phyloP scores from a whole-genome alignment of 2,888 invertebrate species.

The Poecilobothrus nobilitatus region DNA sequence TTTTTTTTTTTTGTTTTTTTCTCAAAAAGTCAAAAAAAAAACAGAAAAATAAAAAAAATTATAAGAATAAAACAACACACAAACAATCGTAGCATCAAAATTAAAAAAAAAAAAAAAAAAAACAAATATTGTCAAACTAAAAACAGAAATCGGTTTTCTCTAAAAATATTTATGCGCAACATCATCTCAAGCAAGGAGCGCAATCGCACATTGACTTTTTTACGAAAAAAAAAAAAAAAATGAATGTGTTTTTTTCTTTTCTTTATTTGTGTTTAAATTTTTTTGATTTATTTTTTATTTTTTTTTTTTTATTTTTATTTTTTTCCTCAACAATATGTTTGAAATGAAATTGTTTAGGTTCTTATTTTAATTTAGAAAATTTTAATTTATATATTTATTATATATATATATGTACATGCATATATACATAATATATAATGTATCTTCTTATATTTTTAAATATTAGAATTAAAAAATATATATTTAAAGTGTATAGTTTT shows the following conservation, averaged over 20 bases:
- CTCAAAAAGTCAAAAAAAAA: too few relatives aligned
- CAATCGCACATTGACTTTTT: constrained; percentile 6
- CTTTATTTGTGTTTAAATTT: neutral
- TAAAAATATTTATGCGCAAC: neutral
- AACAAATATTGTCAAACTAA: constrained; percentile 2
- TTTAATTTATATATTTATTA: too few relatives aligned
- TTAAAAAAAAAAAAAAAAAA: neutral
- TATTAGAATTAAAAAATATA: too few relatives aligned
- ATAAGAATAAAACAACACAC: neutral
- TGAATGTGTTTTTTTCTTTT: neutral
- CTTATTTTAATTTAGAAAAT: neutral
- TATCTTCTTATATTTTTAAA: too few relatives aligned
- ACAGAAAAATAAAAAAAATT: too few relatives aligned
- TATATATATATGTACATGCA: too few relatives aligned
- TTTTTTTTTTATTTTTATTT: neutral
- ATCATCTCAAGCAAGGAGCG: neutral
- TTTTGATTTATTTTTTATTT: neutral
- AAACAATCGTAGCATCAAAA: neutral
- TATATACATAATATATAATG: too few relatives aligned
- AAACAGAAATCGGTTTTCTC: neutral
- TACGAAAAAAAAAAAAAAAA: too few relatives aligned
- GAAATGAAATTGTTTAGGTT: neutral
- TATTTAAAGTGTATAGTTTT: too few relatives aligned
- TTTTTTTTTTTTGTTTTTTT: neutral
- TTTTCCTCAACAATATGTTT: neutral